Evolutionary conservation across 1,140 invertebrate genomes (phyloP).

Genomic region (Drosophila watanabei): DNA sequence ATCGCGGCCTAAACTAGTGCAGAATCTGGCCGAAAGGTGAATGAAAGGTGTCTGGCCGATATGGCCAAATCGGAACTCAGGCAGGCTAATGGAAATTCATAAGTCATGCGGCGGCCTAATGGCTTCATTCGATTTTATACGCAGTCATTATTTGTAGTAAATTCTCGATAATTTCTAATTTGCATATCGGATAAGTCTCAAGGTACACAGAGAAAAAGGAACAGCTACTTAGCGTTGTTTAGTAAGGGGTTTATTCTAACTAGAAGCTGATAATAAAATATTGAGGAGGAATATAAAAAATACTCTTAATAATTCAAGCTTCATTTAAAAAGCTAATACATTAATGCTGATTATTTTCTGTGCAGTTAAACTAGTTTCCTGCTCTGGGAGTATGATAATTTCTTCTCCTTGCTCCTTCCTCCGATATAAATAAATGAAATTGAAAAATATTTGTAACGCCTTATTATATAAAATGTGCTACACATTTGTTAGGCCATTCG

Average conservation of each 20-base stretch:
- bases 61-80: slow-evolving; percentile 16
- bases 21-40: slow-evolving; percentile 57
- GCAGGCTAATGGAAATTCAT: slow-evolving; percentile 12
- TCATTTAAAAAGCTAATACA: not conserved
- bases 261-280: not conserved
- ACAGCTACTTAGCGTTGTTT: not conserved
- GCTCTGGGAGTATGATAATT: slow-evolving; percentile 20
- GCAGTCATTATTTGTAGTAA: slow-evolving; percentile 23
- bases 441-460: slow-evolving; percentile 81
- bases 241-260: not conserved
- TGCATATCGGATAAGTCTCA: slow-evolving; percentile 27
- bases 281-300: not conserved
- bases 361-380: slow-evolving; percentile 36
- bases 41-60: slow-evolving; percentile 23
- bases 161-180: slow-evolving; percentile 30
- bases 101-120: slow-evolving; percentile 10
- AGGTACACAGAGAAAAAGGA: not conserved
- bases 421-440: slow-evolving; percentile 69
- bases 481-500: slow-evolving; percentile 64
- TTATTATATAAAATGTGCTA: slow-evolving; percentile 79
- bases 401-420: slow-evolving; percentile 12
- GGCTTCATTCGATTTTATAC: slow-evolving; percentile 24
- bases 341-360: not conserved
- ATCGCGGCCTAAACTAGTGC: slow-evolving; percentile 66
- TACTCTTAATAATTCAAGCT: not conserved